Evolutionary conservation across 2,888 invertebrate species (phyloP), one percentile per base, ranked within the genome.

Genomic region (Cremastinae sp.): DNA sequence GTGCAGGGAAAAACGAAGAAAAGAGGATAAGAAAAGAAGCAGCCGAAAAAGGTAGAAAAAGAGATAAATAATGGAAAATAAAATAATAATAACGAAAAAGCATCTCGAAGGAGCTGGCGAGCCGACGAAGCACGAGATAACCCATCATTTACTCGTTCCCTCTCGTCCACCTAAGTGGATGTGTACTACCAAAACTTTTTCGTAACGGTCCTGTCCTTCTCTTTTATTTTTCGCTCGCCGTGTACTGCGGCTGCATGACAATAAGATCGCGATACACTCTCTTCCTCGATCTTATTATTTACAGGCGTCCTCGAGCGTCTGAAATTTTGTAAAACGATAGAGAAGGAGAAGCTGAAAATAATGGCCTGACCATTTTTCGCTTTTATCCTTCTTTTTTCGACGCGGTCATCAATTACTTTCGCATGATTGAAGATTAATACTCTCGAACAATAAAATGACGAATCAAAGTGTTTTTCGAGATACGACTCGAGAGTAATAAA

Each of bases 111-210:
- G 51, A 56, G 58, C 62, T 80, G 76, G 80, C 61, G 76, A 58
- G 49, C 73, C 74, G 12, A 18, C 78, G 81, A 75, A 75, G 58
- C 51, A 72, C 76, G 20, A 64, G 74, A 78, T 73, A 83, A 82
- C 85, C 85, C 81, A 79, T 84, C 83, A 83, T 85, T 85, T 84
- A 77, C 81, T 78, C 80, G 79, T 82, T 82, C 78, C 74, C 79
- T 81, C 77, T 55, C 64, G 47, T 22, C 14, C 10, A 12, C 28
- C 78, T 78, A 80, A 83, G 78, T 80, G 81, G 80, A 78, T 65
- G 68, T 55, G 37, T 56, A 74, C 58, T 78, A 79, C 71, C 68
- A 55, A 55, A 62, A 28, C 43, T 43, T 51, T 79, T 81, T 72
- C 72, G 79, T 82, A 81, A 83, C 79, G 81, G 80, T 75, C 72